Evolutionary conservation across 1,140 invertebrate species (phyloP), one percentile per base, ranked within the genome.

Genomic region (Venustaconcha ellipsiformis): DNA sequence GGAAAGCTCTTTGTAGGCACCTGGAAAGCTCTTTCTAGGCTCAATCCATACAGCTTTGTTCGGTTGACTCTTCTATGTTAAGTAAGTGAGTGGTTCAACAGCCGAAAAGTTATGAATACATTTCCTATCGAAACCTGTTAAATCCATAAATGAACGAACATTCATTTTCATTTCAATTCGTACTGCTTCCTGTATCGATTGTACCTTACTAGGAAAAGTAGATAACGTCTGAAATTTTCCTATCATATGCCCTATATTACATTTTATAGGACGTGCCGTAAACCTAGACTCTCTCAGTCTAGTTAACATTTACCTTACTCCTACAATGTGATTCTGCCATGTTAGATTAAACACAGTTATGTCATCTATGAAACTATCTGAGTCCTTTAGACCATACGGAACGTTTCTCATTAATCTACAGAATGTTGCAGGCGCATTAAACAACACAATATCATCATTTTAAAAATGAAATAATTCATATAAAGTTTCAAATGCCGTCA

Each of bases 201-300:
- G 26, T 4, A 30, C 26, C 26, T 30, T 30, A 30, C 26, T 30
- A 4, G 2, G 26, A 2, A 30, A 30, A 3, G 4, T 1, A 30
- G 26, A 30, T 30, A 30, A 30, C 26, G 26, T 30, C 26, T 30
- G 26, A 30, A 4, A 30, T 4, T 30, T 4, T 30, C 4, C 2
- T 30, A 30, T 30, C 26, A 3, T 30, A 30, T 30, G 26, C 26
- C 26, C 1, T 30, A 30, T 23, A 23, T 23, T 23, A 59, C 14
- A 48, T 48, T 74, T 74, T 57, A 56, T 67, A 12, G 64, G 72
- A 59, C 57, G 67, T 15, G 72, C 72, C 18, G 64, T 74, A 18
- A 74, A 55, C 11, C 14, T 67, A 13, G 20, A 20, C 8, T 67
- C 8, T 67, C 57, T 57, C 2, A 70, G 37, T 64, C 18, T 30